A percentile compares a stretch with the other conserved stretches of the same genome.
phyloP scores from a whole-genome alignment of 1,140 invertebrate genomes.

The Cydia strobilella region DNA sequence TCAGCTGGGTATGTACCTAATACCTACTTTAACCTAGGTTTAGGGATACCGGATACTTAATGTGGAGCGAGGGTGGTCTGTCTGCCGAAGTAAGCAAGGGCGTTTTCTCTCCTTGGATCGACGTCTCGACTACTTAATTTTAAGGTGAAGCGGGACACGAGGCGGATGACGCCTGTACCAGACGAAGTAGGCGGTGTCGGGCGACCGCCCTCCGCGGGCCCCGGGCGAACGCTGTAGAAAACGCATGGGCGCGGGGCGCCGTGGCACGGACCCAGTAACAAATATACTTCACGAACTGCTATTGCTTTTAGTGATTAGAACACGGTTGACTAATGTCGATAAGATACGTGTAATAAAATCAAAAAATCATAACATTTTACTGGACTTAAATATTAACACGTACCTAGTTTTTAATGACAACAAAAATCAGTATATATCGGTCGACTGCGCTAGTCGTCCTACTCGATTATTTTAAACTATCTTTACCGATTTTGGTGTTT shows the following conservation, averaged over 20 bases:
- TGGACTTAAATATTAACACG: not conserved
- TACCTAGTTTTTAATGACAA: not conserved
- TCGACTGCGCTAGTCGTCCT: not conserved
- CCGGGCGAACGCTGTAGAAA: slow-evolving; percentile 66
- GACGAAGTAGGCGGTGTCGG: slow-evolving; percentile 76
- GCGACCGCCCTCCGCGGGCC: slow-evolving; percentile 74
- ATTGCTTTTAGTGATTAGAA: slow-evolving; percentile 64
- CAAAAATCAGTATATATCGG: not conserved
- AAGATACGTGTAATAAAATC: slow-evolving; percentile 37
- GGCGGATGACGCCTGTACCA: slow-evolving; percentile 74
- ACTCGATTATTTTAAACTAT: not conserved
- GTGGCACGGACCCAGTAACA: slow-evolving; percentile 71
- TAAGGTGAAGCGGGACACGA: slow-evolving; percentile 71
- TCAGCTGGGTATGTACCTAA: not conserved
- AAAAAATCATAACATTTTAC: not conserved
- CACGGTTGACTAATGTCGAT: slow-evolving; percentile 55
- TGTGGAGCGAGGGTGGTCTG: slow-evolving; percentile 7
- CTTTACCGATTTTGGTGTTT: too few relatives aligned
- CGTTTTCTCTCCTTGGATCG: slow-evolving; percentile 59
- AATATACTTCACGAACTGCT: slow-evolving; percentile 77
- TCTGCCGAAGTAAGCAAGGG: slow-evolving; percentile 44
- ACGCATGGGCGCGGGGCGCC: slow-evolving; percentile 72
- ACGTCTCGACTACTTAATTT: slow-evolving; percentile 52
- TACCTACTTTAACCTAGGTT: not conserved
- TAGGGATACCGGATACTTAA: not conserved